Conservation (phyloP, 2,888 invertebrate species). For the Hypomecis punctinalis region DNA sequence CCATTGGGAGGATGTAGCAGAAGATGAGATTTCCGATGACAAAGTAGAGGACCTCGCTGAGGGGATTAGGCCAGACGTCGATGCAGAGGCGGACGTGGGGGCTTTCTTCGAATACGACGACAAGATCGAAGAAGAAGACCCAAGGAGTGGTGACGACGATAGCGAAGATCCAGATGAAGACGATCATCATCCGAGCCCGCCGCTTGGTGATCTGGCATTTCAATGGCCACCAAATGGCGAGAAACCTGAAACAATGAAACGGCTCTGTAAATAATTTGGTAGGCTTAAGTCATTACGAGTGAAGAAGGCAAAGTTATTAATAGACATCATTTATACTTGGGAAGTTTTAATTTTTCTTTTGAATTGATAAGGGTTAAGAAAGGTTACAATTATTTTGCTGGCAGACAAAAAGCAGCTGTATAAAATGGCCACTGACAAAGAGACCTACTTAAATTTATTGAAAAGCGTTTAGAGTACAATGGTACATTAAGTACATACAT, state of each 20-base stretch:
- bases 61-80: constrained; percentile 94
- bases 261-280: constrained; percentile 12
- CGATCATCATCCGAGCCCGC: constrained; percentile 94
- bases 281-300: constrained; percentile 4
- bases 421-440: background rate
- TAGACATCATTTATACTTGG: constrained; percentile 11
- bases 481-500: too few species aligned
- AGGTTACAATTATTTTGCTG: background rate
- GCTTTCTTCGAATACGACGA: constrained; percentile 89
- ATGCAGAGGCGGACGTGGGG: constrained; percentile 91
- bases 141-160: constrained; percentile 94
- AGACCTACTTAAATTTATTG: too few species aligned
- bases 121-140: constrained; percentile 95
- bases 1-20: constrained; percentile 96
- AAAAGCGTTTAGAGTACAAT: too few species aligned
- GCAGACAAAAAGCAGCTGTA: background rate
- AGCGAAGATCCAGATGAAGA: constrained; percentile 95
- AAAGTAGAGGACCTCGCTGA: constrained; percentile 94
- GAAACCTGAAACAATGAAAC: constrained; percentile 90
- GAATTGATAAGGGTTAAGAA: constrained; percentile 11
- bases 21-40: constrained; percentile 94
- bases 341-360: constrained; percentile 15
- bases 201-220: constrained; percentile 96
- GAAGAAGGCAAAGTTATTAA: constrained; percentile 8
- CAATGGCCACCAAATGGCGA: constrained; percentile 98